These are phyloP conservation scores for Drosophila sechellia DNA, from an alignment of 1,140 invertebrate species.

Conservation along the genomic window DNA sequence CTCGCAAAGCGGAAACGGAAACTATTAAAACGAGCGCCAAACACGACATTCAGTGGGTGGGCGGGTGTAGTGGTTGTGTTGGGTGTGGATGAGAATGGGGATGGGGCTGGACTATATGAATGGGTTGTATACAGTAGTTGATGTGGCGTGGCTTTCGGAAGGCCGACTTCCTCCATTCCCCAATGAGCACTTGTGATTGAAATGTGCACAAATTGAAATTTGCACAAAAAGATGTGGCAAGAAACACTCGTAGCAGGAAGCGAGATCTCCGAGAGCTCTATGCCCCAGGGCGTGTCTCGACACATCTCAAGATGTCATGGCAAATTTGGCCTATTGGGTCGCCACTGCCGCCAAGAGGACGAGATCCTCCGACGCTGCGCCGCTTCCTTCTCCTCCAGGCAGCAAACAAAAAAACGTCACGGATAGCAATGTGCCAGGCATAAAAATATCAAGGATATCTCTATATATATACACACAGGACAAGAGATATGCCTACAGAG, in stretches of 20 bases:
- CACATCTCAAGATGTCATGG: conserved; percentile 67
- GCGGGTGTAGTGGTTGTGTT: neutral
- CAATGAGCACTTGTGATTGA: conserved; percentile 73
- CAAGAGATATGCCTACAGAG: conserved; percentile 22
- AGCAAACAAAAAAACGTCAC: conserved; percentile 78
- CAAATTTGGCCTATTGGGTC: conserved; percentile 80
- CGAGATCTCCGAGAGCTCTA: conserved; percentile 17
- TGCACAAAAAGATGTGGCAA: conserved; percentile 47
- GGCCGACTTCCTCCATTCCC: conserved; percentile 31
- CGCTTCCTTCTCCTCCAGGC: conserved; percentile 32
- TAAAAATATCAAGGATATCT: conserved; percentile 81
- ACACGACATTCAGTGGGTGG: conserved; percentile 36
- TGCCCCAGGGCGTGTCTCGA: conserved; percentile 46
- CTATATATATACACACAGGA: conserved; percentile 44
- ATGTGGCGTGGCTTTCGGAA: conserved; percentile 18
- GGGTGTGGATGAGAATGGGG: neutral
- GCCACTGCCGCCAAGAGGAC: conserved; percentile 31
- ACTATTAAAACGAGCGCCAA: conserved; percentile 81
- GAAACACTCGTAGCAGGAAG: conserved; percentile 18
- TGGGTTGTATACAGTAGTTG: neutral
- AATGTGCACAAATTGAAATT: conserved; percentile 82
- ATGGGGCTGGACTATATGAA: neutral
- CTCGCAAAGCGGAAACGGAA: conserved; percentile 78
- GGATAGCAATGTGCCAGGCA: conserved; percentile 67
- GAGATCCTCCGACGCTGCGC: neutral